Percentiles rank a stretch among this genome's conserved stretches.
phyloP scores from a whole-genome alignment of 2,888 invertebrate genomes.

The Sinhomidia bicolor region DNA sequence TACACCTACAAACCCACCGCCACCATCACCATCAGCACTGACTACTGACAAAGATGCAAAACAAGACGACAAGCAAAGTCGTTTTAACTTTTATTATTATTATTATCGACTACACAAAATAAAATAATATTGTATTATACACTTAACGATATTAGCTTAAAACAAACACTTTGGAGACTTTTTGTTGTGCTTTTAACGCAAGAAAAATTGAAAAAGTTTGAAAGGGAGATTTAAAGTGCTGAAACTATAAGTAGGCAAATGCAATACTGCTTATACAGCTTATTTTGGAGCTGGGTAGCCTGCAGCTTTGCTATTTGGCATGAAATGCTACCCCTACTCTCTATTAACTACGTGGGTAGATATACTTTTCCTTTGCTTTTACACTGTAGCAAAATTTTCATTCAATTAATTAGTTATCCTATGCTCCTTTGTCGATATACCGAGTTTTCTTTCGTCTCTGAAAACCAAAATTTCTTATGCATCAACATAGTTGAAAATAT shows the following conservation, averaged over 20 bases:
- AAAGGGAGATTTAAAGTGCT: not conserved
- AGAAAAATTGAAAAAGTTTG: conserved; percentile 52
- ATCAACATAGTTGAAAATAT: not conserved
- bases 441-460: not conserved
- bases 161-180: conserved; percentile 14
- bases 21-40: no score
- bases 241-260: not conserved
- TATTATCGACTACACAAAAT: not conserved
- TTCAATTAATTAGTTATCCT: conserved; percentile 36
- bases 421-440: not conserved
- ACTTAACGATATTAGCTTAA: not conserved
- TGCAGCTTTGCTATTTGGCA: not conserved
- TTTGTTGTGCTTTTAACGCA: not conserved
- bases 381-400: not conserved
- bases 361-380: not conserved
- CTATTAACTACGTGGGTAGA: not conserved
- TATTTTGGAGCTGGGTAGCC: not conserved
- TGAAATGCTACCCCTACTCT: not conserved
- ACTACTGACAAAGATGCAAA: no score
- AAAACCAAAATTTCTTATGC: not conserved
- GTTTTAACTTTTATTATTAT: not conserved
- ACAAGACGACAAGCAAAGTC: not conserved
- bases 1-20: not conserved
- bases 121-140: not conserved
- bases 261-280: not conserved